Base-by-base conservation (phyloP, 2,888 invertebrate genomes). In the Callinectes sapidus region DNA sequence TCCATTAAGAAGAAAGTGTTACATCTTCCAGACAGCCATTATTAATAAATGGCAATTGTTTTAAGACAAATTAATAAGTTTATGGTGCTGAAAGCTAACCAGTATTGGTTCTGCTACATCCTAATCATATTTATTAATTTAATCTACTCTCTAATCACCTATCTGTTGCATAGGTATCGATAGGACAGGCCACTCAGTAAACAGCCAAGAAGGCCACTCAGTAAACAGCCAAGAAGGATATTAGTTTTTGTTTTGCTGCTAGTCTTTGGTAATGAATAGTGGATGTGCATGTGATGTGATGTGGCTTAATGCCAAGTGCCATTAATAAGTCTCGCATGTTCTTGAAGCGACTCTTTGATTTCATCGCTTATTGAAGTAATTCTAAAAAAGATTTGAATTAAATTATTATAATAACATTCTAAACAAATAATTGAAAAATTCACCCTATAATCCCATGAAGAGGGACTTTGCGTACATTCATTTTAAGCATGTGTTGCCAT, bases 271-370 rank as follows among this genome's bases (percentile, higher is more conserved):
- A n/a, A 2, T 71, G 66, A 23, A n/a, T n/a, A n/a, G n/a, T n/a
- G 66, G 66, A 71, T 71, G 5, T 71, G 66, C 66, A 71, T 71
- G 66, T 71, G 66, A 71, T 71, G 66, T 71, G 6, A 71, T 71
- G 66, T n/a, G n/a, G 5, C n/a, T 71, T 71, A 23, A 71, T 71
- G 66, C 23, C 23, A n/a, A 42, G n/a, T 10, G 3, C n/a, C n/a
- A 71, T 71, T 5, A 71, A n/a, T n/a, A 71, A 71, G n/a, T 23
- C 66, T 71, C 66, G 5, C n/a, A 71, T 71, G n/a, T 71, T 71
- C 10, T 71, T 6, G 3, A n/a, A 8, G n/a, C 10, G n/a, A 23
- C n/a, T 71, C 23, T 3, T 23, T 71, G 16, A 55, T 16, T 13
- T 55, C 55, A 55, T 13, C 2, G 13, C 14, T 55, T 14, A 55